These are phyloP conservation scores for Peromyscus polionotus DNA, from an alignment of 2,113 vertebrate genomes.

Conservation along the genomic window DNA sequence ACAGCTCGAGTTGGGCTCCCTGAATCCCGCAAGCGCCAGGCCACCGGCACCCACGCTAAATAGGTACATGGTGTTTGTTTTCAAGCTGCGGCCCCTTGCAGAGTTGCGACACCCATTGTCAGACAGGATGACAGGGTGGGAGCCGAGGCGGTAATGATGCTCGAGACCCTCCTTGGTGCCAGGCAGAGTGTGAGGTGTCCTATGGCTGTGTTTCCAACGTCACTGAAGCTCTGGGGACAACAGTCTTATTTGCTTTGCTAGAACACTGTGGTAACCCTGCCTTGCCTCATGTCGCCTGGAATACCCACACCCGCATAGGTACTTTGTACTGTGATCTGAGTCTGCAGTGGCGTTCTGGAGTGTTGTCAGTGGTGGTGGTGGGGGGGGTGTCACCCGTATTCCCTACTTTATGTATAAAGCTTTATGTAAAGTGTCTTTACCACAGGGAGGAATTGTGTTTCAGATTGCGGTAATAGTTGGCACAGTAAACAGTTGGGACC, in stretches of 20 bases:
- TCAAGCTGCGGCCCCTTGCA: background rate
- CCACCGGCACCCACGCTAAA: background rate
- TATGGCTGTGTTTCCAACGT: background rate
- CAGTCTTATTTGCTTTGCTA: background rate
- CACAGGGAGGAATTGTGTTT: background rate
- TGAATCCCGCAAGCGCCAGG: background rate
- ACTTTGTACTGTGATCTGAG: background rate
- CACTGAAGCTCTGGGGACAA: background rate
- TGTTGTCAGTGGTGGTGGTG: background rate
- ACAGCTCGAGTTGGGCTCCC: background rate
- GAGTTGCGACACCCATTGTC: slow-evolving; percentile 17
- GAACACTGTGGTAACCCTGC: background rate
- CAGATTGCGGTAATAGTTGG: background rate
- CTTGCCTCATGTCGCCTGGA: background rate
- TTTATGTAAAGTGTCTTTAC: background rate
- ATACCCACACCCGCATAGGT: background rate
- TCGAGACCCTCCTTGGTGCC: background rate
- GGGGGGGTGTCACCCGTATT: background rate
- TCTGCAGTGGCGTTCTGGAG: background rate
- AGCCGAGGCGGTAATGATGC: background rate
- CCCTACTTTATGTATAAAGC: background rate
- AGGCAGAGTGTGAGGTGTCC: background rate
- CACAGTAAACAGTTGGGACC: background rate
- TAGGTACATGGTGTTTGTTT: background rate
- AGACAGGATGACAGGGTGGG: background rate